phyloP scores from a whole-genome alignment of 2,113 vertebrate species.

The Xiphophorus maculatus region DNA sequence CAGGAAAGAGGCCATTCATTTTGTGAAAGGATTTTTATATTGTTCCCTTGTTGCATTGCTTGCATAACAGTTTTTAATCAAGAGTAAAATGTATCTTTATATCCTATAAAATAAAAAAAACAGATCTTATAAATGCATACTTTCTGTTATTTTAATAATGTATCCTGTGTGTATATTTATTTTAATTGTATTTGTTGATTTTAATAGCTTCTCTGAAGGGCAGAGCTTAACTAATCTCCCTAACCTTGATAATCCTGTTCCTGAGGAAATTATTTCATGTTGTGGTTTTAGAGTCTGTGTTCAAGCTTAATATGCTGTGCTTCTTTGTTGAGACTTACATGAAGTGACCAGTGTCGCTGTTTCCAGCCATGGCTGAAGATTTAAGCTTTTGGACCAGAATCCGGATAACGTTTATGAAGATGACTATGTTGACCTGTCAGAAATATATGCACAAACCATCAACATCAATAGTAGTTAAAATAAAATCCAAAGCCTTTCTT shows the following conservation, averaged over 20 bases:
- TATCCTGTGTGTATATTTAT: background rate
- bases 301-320: background rate
- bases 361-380: conserved; percentile 72
- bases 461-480: background rate
- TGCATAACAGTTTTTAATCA: background rate
- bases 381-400: conserved; percentile 82
- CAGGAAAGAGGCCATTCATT: background rate
- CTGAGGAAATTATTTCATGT: background rate
- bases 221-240: background rate
- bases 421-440: conserved; percentile 79
- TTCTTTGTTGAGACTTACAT: conserved; percentile 69
- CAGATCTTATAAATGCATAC: no score
- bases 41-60: background rate
- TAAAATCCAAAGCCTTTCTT: background rate
- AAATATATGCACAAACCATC: conserved; percentile 3
- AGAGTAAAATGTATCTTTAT: background rate
- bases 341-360: conserved; percentile 76
- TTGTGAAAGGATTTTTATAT: background rate
- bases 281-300: background rate
- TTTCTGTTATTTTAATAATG: background rate
- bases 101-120: background rate
- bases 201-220: no score
- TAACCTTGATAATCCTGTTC: background rate
- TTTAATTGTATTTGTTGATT: background rate
- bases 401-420: conserved; percentile 82